These are phyloP conservation scores for Pollenia labialis DNA, from an alignment of 2,888 invertebrate species.

Conservation along the genomic window DNA sequence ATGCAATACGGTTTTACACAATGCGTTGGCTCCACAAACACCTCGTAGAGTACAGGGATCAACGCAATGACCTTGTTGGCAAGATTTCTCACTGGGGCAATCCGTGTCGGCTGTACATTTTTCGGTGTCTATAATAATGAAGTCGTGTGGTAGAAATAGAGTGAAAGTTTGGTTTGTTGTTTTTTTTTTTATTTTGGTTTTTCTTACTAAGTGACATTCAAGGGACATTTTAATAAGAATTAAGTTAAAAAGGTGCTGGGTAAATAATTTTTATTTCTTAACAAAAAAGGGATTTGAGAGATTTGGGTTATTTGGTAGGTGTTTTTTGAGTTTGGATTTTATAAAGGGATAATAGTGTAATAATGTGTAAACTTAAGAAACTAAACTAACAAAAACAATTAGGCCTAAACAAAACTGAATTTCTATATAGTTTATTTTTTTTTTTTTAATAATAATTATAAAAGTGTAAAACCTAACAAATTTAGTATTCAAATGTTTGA, in stretches of 20 bases:
- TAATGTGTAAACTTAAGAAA: constrained; percentile 53
- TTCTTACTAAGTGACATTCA: constrained; percentile 65
- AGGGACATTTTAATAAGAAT: constrained; percentile 45
- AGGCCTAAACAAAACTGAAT: constrained; percentile 20
- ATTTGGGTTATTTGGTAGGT: constrained; percentile 11
- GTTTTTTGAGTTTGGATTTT: constrained; percentile 9
- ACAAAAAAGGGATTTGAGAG: neutral
- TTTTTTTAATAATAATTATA: constrained; percentile 69
- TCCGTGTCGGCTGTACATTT: constrained; percentile 96
- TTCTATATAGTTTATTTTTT: constrained; percentile 64
- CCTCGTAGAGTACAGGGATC: constrained; percentile 95
- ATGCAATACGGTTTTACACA: constrained; percentile 93
- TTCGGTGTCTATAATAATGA: constrained; percentile 86
- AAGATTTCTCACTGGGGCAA: constrained; percentile 96
- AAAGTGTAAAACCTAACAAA: constrained; percentile 46
- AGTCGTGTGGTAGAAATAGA: constrained; percentile 80
- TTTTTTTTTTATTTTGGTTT: constrained; percentile 74
- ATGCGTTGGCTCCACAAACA: constrained; percentile 94
- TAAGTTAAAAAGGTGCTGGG: constrained; percentile 49
- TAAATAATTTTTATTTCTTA: neutral
- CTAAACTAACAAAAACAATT: constrained; percentile 27
- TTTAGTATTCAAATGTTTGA: constrained; percentile 64
- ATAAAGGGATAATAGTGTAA: constrained; percentile 41
- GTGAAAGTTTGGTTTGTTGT: constrained; percentile 76
- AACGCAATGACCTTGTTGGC: constrained; percentile 94